These are phyloP conservation scores for Stenchaetothrips biformis DNA, from an alignment of 2,888 invertebrate species.

Conservation along the genomic window DNA sequence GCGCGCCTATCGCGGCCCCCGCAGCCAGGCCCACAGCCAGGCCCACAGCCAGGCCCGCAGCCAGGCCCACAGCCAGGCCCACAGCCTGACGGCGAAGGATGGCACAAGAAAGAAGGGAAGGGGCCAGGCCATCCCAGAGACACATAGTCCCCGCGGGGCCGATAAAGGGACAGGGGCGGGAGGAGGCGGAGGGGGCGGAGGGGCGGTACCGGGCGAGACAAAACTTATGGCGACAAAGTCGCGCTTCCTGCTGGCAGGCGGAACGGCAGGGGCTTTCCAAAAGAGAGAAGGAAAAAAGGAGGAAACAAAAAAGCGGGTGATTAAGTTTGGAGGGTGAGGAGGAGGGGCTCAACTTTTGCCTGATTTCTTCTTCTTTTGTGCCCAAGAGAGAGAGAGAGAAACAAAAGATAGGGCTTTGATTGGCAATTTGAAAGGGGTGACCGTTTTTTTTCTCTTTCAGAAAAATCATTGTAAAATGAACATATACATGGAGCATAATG, in stretches of 20 bases:
- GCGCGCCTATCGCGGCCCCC: no score
- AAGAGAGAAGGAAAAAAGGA: constrained; percentile 21
- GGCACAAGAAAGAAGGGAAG: constrained; percentile 14
- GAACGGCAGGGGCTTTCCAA: constrained; percentile 1
- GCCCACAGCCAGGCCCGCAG: not conserved
- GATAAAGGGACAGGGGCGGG: not conserved
- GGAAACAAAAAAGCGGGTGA: not conserved
- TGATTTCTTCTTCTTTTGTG: not conserved
- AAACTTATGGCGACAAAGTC: constrained; percentile 29
- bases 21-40: no score
- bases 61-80: no score
- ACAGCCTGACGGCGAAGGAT: not conserved
- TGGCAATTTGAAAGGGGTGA: no score
- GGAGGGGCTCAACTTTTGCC: not conserved
- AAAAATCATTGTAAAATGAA: no score
- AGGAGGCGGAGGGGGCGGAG: constrained; percentile 13
- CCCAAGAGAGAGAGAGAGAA: no score
- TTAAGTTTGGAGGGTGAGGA: no score
- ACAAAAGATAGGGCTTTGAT: no score
- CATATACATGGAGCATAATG: no score
- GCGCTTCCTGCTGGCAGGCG: not conserved
- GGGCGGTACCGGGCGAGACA: not conserved
- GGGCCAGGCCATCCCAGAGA: not conserved
- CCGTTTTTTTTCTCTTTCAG: no score
- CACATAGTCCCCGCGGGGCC: constrained; percentile 5